Conservation (phyloP, 2,888 invertebrate genomes). For the Phorcus lineatus region DNA sequence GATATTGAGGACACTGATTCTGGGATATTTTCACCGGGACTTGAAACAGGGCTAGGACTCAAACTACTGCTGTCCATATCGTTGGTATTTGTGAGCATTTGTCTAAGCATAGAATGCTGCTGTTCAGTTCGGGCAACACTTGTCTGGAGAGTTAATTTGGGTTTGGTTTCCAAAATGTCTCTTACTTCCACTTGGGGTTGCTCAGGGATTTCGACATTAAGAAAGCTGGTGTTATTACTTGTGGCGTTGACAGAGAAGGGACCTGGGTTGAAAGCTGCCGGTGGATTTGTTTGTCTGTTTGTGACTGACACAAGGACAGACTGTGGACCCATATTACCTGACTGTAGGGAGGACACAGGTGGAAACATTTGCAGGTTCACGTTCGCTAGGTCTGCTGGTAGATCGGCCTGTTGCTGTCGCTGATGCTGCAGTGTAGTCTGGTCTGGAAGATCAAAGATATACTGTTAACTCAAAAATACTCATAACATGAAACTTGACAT, state of each 20-base stretch:
- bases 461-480: too few relatives aligned
- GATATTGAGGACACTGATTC: slow-evolving; percentile 40
- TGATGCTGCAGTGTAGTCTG: too few relatives aligned
- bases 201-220: neutral
- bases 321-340: slow-evolving; percentile 5
- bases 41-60: slow-evolving; percentile 29
- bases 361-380: slow-evolving; percentile 7
- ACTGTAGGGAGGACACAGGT: neutral
- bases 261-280: neutral
- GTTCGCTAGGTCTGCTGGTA: neutral
- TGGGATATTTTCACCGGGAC: slow-evolving; percentile 28
- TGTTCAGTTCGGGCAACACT: neutral
- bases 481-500: too few relatives aligned
- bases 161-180: neutral
- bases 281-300: slow-evolving; percentile 6
- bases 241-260: neutral
- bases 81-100: slow-evolving; percentile 40
- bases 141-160: neutral
- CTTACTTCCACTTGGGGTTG: neutral
- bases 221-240: neutral
- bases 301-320: slow-evolving; percentile 8
- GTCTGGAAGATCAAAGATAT: too few relatives aligned
- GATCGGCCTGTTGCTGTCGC: neutral
- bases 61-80: slow-evolving; percentile 35
- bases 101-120: slow-evolving; percentile 34